Base-by-base conservation (phyloP, 2,888 invertebrate genomes). In the Phortica magna region DNA sequence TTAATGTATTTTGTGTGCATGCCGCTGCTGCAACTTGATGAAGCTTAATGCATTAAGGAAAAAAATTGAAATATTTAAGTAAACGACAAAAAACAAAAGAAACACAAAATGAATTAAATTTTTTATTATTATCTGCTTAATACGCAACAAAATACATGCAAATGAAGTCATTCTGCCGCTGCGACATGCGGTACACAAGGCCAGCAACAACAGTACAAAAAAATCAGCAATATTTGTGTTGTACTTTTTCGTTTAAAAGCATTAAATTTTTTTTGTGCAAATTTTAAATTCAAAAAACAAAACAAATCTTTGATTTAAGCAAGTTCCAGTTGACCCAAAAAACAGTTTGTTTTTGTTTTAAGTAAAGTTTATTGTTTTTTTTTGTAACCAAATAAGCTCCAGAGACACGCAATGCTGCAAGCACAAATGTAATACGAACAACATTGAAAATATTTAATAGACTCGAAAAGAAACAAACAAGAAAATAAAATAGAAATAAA, bases 151-250 rank as follows among this genome's bases (percentile, higher is more conserved):
- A 31, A 31, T 31, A 31, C 31, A 79, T 79, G 79, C 79, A 79
- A 79, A 79, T 80, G 72, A 77, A 77, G 67, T 55, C 48, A 71
- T 71, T 74, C 79, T 64, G 77, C 72, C 74, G 80, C 68, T 71
- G 74, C 74, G n/a, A 53, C 43, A 57, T 77, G 80, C 78, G 74
- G n/a, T n/a, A n/a, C n/a, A n/a, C n/a, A n/a, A n/a, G n/a, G 80
- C 80, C 76, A 57, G 76, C 55, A 10, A n/a, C 55, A 55, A 10
- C 53, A 53, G 7, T 14, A 5, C 53, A 53, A 3, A n/a, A 53
- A 7, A 14, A 55, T 12, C 12, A 55, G 7, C 55, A 55, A 31
- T n/a, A n/a, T n/a, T n/a, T n/a, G n/a, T n/a, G n/a, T n/a, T n/a
- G n/a, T n/a, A n/a, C n/a, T n/a, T n/a, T n/a, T n/a, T n/a, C n/a